Evolutionary conservation across 2,888 invertebrate genomes (phyloP).

Genomic region (Drosophila melanocephala): DNA sequence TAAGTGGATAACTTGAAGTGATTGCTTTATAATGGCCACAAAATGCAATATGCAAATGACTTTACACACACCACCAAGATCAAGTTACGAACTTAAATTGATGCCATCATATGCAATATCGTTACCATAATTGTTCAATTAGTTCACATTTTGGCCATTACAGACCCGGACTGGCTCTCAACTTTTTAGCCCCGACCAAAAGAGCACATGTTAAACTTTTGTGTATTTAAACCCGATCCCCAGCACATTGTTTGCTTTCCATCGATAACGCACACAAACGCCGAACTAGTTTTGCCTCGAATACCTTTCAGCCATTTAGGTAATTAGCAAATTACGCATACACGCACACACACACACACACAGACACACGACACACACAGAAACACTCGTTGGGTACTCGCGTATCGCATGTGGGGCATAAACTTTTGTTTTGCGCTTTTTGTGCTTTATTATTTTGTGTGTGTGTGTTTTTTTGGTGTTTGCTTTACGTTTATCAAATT

Average conservation of each 20-base stretch:
- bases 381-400: slow-evolving; percentile 17
- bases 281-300: slow-evolving; percentile 25
- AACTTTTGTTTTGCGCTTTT: slow-evolving; percentile 50
- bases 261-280: slow-evolving; percentile 29
- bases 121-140: slow-evolving; percentile 61
- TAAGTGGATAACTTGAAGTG: background rate
- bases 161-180: slow-evolving; percentile 19
- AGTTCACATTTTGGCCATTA: slow-evolving; percentile 31
- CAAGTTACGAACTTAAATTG: slow-evolving; percentile 24
- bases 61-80: background rate
- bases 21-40: slow-evolving; percentile 9
- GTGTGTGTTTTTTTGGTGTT: slow-evolving; percentile 1
- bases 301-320: slow-evolving; percentile 71
- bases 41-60: slow-evolving; percentile 1
- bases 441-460: background rate
- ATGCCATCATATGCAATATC: slow-evolving; percentile 31
- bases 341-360: slow-evolving; percentile 6
- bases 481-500: slow-evolving; percentile 75
- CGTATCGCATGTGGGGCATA: slow-evolving; percentile 42
- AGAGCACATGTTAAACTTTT: slow-evolving; percentile 33
- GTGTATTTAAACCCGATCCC: slow-evolving; percentile 11
- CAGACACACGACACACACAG: background rate
- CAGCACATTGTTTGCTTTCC: slow-evolving; percentile 38
- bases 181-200: slow-evolving; percentile 34
- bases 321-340: slow-evolving; percentile 73